Percentiles rank a stretch among this genome's conserved stretches.
These are phyloP conservation scores for Sturnira hondurensis DNA, from an alignment of 2,113 vertebrate genomes.

Conservation along the genomic window DNA sequence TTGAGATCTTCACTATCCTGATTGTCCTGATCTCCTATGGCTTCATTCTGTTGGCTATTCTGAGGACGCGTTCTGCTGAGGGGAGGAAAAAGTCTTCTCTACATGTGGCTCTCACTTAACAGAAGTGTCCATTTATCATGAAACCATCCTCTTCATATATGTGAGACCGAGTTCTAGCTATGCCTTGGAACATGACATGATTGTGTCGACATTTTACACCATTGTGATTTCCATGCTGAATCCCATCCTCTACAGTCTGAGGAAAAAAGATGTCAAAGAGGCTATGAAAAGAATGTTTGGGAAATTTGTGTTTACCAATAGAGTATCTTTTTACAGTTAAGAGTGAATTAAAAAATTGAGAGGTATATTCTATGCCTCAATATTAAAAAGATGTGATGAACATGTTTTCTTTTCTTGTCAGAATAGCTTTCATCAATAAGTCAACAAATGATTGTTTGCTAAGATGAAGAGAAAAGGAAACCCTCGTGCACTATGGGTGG, in stretches of 20 bases:
- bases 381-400: neutral
- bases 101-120: constrained; percentile 52
- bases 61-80: constrained; percentile 31
- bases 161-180: constrained; percentile 38
- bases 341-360: neutral
- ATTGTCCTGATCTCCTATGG: constrained; percentile 58
- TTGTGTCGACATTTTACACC: constrained; percentile 43
- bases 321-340: neutral
- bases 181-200: neutral
- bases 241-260: constrained; percentile 44
- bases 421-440: too few species aligned
- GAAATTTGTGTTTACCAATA: neutral
- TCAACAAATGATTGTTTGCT: too few species aligned
- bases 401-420: neutral
- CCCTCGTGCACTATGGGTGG: too few species aligned
- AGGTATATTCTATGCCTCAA: neutral
- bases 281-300: neutral
- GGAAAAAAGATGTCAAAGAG: constrained; percentile 56
- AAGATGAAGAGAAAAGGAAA: too few species aligned
- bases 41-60: constrained; percentile 39
- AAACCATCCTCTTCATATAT: constrained; percentile 49
- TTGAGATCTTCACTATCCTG: constrained; percentile 33
- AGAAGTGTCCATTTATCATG: constrained; percentile 30
- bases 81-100: constrained; percentile 58
- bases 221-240: constrained; percentile 56